These are phyloP conservation scores for Thalassaphorura encarpata DNA, from an alignment of 1,140 invertebrate species.

Conservation along the genomic window DNA sequence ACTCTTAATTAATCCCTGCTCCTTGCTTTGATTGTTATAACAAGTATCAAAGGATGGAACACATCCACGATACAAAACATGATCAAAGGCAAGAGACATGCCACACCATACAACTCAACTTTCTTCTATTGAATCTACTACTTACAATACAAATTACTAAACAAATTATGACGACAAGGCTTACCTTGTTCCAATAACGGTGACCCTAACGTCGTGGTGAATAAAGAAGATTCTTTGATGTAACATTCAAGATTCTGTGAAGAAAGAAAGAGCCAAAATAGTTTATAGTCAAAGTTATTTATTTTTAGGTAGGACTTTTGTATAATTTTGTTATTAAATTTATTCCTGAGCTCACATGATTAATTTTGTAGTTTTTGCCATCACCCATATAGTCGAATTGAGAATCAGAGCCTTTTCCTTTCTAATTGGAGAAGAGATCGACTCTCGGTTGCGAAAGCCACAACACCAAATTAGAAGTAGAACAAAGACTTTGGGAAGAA, in stretches of 20 bases:
- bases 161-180: no score
- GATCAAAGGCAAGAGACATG: no score
- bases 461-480: constrained; percentile 51
- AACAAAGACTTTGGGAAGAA: constrained; percentile 51
- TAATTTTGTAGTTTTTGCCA: constrained; percentile 47
- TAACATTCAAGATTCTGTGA: constrained; percentile 45
- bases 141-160: no score
- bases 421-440: constrained; percentile 53
- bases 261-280: background rate
- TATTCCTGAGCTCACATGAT: constrained; percentile 46
- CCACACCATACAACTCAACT: no score
- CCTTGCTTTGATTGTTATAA: no score
- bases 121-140: no score
- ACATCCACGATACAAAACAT: no score
- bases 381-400: constrained; percentile 50
- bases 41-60: no score
- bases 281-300: background rate
- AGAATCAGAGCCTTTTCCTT: constrained; percentile 53
- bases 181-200: constrained; percentile 62
- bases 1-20: no score
- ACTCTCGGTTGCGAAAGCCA: constrained; percentile 55
- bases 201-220: constrained; percentile 44
- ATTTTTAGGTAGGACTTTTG: background rate
- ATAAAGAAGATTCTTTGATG: constrained; percentile 44
- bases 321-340: no score